Base-by-base conservation (phyloP, 2,113 vertebrate genomes). In the Neodontobutis hainanensis region DNA sequence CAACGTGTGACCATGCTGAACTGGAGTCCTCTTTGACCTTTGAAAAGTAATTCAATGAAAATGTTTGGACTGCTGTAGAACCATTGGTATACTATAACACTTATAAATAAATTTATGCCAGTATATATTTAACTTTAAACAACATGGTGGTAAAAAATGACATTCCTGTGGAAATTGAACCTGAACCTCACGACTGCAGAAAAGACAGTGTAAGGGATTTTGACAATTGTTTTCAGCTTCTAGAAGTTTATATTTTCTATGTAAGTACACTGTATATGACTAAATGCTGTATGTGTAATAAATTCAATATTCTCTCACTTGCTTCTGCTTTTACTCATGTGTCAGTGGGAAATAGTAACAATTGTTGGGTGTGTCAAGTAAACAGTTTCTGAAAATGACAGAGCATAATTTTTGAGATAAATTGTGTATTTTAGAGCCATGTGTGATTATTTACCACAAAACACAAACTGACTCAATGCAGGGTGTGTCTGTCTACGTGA, bases 181-280 rank as follows among this genome's bases (percentile, higher is more conserved):
- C 19, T 27, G 3, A 27, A 75, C 71, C 75, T 84, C 70, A 57
- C 59, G 68, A 81, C 84, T 88, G 80, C 72, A 80, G 34, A 27
- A 27, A 27, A 27, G 19, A 34, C 36, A 14, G 32, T 50, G 9
- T 66, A 9, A 59, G 27, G 43, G 15, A 47, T 77, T 71, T 55
- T 71, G 60, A 82, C 73, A 5, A 56, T 4, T n/a, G 35, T 50
- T 72, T 67, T 64, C 8, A 19, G 16, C 63, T 56, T 70, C 46
- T 66, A 57, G 51, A 66, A 9, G 12, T 80, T 82, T 83, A 70
- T 88, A 81, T 82, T 85, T 85, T 52, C 62, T 76, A 61, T 79
- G 57, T 76, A 80, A 75, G 51, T 77, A 76, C 65, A 68, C 35
- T 83, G 83, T 87, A 80, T 57, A 77, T 83, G 84, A 56, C 70